These are phyloP conservation scores for Chouioia cunea DNA, from an alignment of 2,888 invertebrate species.

Conservation along the genomic window DNA sequence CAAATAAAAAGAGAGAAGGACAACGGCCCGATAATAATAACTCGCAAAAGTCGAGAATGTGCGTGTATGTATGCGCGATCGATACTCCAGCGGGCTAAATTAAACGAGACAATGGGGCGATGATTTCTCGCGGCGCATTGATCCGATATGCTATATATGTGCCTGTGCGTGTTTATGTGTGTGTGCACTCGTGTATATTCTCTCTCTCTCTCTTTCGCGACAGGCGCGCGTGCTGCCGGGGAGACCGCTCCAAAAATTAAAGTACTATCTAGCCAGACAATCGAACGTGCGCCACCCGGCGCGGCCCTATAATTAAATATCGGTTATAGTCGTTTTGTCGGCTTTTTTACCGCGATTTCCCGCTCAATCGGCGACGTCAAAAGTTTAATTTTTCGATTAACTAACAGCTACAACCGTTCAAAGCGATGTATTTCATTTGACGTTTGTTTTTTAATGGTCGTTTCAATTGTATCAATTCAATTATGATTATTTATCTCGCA, in stretches of 20 bases:
- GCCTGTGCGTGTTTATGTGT: too few relatives aligned
- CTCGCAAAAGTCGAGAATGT: background rate
- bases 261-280: conserved; percentile 3
- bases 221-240: background rate
- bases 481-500: background rate
- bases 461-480: background rate
- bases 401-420: background rate
- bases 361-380: conserved; percentile 24
- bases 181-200: too few relatives aligned
- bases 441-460: conserved; percentile 11
- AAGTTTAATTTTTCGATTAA: conserved; percentile 26
- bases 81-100: conserved; percentile 34
- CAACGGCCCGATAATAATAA: background rate
- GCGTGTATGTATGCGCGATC: conserved; percentile 15
- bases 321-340: conserved; percentile 44
- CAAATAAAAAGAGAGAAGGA: background rate
- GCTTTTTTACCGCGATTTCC: conserved; percentile 38
- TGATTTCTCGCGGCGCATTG: conserved; percentile 42
- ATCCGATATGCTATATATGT: conserved; percentile 19
- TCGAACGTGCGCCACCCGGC: background rate
- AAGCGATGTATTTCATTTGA: too few relatives aligned
- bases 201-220: too few relatives aligned
- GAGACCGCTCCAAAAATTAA: conserved; percentile 40
- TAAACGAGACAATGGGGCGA: conserved; percentile 43
- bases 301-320: conserved; percentile 43